Conservation (phyloP, 2,797 vertebrate species). For the Brachyalestes nurse region DNA sequence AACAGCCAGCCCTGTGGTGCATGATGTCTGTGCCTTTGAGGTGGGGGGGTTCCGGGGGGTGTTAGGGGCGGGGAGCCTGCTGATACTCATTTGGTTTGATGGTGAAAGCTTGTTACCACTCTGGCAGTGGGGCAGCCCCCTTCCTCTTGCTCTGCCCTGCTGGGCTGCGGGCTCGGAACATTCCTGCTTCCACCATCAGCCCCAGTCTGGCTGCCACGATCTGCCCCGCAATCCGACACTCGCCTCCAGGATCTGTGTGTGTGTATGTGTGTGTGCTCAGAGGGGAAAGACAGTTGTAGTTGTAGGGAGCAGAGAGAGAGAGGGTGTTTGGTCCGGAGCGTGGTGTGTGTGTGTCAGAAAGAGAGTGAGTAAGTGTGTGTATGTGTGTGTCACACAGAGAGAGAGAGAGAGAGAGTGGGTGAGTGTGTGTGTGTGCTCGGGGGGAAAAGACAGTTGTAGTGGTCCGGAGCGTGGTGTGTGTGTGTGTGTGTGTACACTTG, state of each 20-base stretch:
- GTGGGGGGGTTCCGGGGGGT: too few species aligned
- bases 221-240: slow-evolving; percentile 80
- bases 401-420: too few species aligned
- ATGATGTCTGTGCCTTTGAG: not conserved
- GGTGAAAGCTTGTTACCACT: slow-evolving; percentile 69
- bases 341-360: too few species aligned
- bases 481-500: slow-evolving; percentile 46
- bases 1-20: not conserved
- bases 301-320: slow-evolving; percentile 43
- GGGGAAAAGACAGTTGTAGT: too few species aligned
- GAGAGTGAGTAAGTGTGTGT: too few species aligned
- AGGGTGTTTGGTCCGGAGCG: slow-evolving; percentile 35
- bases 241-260: slow-evolving; percentile 73
- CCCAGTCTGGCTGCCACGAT: slow-evolving; percentile 71
- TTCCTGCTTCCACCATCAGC: slow-evolving; percentile 79
- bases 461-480: too few species aligned
- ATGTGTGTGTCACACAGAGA: too few species aligned
- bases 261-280: slow-evolving; percentile 33
- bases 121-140: slow-evolving; percentile 57
- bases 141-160: slow-evolving; percentile 39
- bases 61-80: not conserved
- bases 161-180: slow-evolving; percentile 77
- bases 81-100: slow-evolving; percentile 49
- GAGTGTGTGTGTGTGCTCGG: too few species aligned
- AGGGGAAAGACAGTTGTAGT: slow-evolving; percentile 60